Conservation (phyloP, 2,888 invertebrate species). For the Adelphocoris suturalis region DNA sequence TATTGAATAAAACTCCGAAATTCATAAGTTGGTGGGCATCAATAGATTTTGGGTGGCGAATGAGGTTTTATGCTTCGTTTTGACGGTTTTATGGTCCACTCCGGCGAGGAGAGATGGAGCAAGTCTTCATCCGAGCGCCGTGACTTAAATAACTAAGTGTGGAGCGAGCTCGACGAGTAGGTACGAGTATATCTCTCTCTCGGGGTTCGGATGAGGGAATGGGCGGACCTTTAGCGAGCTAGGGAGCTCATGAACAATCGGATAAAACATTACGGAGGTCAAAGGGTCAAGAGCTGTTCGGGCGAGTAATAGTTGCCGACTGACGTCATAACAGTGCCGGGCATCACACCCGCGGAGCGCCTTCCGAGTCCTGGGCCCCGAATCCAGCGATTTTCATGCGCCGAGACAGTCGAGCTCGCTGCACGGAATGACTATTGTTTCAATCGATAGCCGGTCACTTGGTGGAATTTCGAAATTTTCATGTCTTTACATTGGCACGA, state of each 20-base stretch:
- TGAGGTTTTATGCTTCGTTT: conserved; percentile 33
- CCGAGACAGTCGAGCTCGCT: too few relatives aligned
- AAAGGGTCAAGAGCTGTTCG: conserved; percentile 62
- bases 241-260: conserved; percentile 65
- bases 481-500: too few relatives aligned
- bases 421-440: too few relatives aligned
- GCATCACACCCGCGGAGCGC: conserved; percentile 39
- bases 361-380: too few relatives aligned
- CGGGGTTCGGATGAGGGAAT: not conserved
- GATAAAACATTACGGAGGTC: conserved; percentile 66
- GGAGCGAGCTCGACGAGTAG: not conserved
- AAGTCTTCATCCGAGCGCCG: conserved; percentile 52
- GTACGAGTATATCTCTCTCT: conserved; percentile 10
- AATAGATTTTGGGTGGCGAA: conserved; percentile 25
- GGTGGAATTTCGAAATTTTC: too few relatives aligned
- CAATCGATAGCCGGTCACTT: too few relatives aligned
- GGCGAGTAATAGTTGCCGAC: conserved; percentile 52
- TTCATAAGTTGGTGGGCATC: not conserved
- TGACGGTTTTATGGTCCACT: conserved; percentile 58
- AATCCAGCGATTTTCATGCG: too few relatives aligned
- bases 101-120: not conserved
- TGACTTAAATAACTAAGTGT: conserved; percentile 46
- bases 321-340: conserved; percentile 61
- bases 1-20: too few relatives aligned
- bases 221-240: conserved; percentile 48